These are phyloP conservation scores for Gobionotothen gibberifrons DNA, from an alignment of 2,797 vertebrate genomes.

Conservation along the genomic window DNA sequence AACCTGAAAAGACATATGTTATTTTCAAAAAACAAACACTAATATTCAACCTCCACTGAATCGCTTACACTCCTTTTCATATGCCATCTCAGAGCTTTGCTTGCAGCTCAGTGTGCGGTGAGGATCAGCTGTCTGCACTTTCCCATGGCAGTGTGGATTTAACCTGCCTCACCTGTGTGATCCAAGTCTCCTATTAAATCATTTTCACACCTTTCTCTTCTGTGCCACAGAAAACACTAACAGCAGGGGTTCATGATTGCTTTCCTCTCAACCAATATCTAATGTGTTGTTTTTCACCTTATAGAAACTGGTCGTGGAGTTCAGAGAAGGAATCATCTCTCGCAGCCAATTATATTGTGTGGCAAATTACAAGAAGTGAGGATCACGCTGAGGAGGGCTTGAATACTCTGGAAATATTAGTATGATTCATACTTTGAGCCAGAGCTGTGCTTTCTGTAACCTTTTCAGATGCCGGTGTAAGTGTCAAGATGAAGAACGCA, in stretches of 20 bases:
- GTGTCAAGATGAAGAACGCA: slow-evolving; percentile 21
- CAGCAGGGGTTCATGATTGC: not conserved
- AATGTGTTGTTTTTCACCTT: not conserved
- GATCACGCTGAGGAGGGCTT: not conserved
- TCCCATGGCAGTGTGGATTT: slow-evolving; percentile 15
- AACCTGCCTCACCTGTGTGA: slow-evolving; percentile 29
- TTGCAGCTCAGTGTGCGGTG: not conserved
- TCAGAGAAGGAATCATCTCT: not conserved
- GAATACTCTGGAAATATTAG: not conserved
- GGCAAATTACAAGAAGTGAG: fast-evolving
- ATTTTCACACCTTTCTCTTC: slow-evolving; percentile 5
- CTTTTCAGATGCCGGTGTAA: slow-evolving; percentile 4
- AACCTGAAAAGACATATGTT: too few species aligned
- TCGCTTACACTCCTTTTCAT: too few species aligned
- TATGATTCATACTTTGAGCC: not conserved
- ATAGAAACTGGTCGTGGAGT: not conserved
- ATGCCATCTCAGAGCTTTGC: slow-evolving; percentile 6
- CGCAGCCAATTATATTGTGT: not conserved
- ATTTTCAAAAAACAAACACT: too few species aligned
- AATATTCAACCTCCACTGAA: too few species aligned
- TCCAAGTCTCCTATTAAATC: slow-evolving; percentile 22
- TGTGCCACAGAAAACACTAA: not conserved
- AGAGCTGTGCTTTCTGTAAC: slow-evolving; percentile 1
- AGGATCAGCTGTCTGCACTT: not conserved
- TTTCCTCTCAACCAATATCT: not conserved